Percentiles rank a stretch among this genome's conserved stretches.
These are phyloP conservation scores for Grallaria varia DNA, from an alignment of 2,113 vertebrate genomes.

Conservation along the genomic window DNA sequence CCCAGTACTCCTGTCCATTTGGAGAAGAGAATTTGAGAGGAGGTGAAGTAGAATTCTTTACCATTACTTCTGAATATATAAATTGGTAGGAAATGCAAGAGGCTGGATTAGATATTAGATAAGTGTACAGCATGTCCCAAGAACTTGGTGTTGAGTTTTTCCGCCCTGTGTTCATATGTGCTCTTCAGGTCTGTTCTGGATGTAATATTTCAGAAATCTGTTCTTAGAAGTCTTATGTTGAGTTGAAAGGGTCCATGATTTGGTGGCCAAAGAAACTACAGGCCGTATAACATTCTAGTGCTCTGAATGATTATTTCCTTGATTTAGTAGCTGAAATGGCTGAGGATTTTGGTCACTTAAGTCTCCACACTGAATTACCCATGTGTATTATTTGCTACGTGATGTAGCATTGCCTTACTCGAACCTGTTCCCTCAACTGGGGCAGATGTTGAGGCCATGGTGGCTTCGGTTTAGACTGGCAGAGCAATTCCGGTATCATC, in stretches of 20 bases:
- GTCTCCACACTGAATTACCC: neutral
- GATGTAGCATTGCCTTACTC: neutral
- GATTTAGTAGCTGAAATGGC: neutral
- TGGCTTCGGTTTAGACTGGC: neutral
- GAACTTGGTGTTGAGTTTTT: neutral
- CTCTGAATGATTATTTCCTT: neutral
- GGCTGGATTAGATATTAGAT: neutral
- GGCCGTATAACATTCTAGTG: neutral
- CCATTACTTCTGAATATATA: neutral
- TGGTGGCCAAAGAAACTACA: neutral
- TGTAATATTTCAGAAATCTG: neutral
- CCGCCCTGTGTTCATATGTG: neutral
- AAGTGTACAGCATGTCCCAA: neutral
- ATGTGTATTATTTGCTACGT: fast-evolving
- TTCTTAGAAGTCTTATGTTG: neutral
- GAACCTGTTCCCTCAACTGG: neutral
- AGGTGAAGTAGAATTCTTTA: neutral
- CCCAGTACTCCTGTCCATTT: neutral
- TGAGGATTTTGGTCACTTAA: neutral
- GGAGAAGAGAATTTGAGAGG: neutral
- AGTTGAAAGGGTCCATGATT: neutral
- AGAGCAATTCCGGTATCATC: neutral
- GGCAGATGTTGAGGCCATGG: neutral
- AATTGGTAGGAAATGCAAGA: neutral
- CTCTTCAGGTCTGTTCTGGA: neutral